A percentile compares a stretch with the other conserved stretches of the same genome.
These are phyloP conservation scores for Latrodectus hesperus DNA, from an alignment of 2,888 invertebrate species.

Conservation along the genomic window DNA sequence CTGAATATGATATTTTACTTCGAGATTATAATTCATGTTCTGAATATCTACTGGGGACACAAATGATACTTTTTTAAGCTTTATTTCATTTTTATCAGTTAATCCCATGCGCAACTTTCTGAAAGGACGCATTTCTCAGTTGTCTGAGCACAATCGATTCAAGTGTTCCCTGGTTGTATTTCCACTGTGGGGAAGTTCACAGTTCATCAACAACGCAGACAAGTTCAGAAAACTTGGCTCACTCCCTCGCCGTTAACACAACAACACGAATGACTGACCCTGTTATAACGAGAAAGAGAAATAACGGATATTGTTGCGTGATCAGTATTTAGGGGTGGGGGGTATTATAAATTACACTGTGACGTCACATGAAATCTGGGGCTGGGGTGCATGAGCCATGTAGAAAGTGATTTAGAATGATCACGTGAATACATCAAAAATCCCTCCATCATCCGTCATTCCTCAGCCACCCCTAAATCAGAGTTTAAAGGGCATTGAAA, in stretches of 20 bases:
- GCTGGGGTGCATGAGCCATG: slow-evolving; percentile 25
- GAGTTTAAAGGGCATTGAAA: slow-evolving; percentile 2
- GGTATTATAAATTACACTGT: slow-evolving; percentile 40
- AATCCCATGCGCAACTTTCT: not conserved
- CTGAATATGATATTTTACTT: no score
- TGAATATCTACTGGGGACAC: no score
- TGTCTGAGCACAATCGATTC: not conserved
- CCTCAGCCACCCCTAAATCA: slow-evolving; percentile 24
- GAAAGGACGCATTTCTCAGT: not conserved
- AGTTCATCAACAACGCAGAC: slow-evolving; percentile 22
- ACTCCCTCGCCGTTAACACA: not conserved
- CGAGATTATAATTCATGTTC: no score
- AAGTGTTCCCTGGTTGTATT: not conserved
- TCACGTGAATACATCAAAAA: slow-evolving; percentile 38
- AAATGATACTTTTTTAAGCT: no score
- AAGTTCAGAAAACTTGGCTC: slow-evolving; percentile 10
- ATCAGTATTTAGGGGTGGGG: not conserved
- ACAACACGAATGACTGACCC: slow-evolving; percentile 11
- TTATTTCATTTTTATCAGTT: no score
- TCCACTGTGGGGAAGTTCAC: not conserved
- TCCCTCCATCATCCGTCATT: slow-evolving; percentile 56
- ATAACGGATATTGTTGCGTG: slow-evolving; percentile 8
- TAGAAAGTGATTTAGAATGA: slow-evolving; percentile 44
- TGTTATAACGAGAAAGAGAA: not conserved
- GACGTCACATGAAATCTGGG: slow-evolving; percentile 43